These are phyloP conservation scores for Xiphophorus maculatus DNA, from an alignment of 2,113 vertebrate genomes.

Conservation along the genomic window DNA sequence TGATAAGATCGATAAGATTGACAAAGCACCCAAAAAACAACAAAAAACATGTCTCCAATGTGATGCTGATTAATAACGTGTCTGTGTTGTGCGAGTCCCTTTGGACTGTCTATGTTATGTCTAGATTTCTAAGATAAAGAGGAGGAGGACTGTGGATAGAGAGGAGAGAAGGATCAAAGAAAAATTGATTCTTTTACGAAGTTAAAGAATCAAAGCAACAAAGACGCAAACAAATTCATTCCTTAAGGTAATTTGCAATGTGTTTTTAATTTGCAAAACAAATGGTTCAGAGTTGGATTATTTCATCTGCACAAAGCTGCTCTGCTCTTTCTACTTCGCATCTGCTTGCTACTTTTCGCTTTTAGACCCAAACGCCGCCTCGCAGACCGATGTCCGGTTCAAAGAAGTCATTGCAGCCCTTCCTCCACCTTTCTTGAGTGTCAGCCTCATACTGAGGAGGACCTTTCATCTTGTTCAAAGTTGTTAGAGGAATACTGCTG, in stretches of 20 bases:
- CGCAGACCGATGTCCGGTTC: constrained; percentile 48
- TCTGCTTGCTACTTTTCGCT: constrained; percentile 55
- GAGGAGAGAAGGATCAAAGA: constrained; percentile 28
- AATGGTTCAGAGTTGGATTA: constrained; percentile 58
- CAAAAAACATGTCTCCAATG: constrained; percentile 17
- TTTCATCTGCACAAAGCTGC: constrained; percentile 49
- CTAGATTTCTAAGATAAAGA: constrained; percentile 9
- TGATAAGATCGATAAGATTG: constrained; percentile 55
- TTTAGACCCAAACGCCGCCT: constrained; percentile 42
- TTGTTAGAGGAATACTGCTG: constrained; percentile 43
- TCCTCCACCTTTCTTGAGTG: constrained; percentile 33
- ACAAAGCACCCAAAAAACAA: constrained; percentile 19
- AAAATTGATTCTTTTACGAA: too few species aligned
- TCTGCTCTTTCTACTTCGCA: constrained; percentile 40
- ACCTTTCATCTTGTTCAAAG: constrained; percentile 75
- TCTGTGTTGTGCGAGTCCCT: constrained; percentile 2
- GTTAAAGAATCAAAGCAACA: constrained; percentile 27
- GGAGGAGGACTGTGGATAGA: constrained; percentile 10
- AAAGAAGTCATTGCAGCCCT: constrained; percentile 57
- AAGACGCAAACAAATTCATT: constrained; percentile 26
- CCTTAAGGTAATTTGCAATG: constrained; percentile 53
- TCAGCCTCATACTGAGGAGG: constrained; percentile 31
- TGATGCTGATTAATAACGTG: constrained; percentile 44
- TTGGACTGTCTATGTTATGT: background rate
- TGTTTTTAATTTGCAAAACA: constrained; percentile 62